A percentile compares a stretch with the other conserved stretches of the same genome.
Evolutionary conservation across 2,797 vertebrate genomes (phyloP).

Genomic region (Chiloscyllium punctatum): DNA sequence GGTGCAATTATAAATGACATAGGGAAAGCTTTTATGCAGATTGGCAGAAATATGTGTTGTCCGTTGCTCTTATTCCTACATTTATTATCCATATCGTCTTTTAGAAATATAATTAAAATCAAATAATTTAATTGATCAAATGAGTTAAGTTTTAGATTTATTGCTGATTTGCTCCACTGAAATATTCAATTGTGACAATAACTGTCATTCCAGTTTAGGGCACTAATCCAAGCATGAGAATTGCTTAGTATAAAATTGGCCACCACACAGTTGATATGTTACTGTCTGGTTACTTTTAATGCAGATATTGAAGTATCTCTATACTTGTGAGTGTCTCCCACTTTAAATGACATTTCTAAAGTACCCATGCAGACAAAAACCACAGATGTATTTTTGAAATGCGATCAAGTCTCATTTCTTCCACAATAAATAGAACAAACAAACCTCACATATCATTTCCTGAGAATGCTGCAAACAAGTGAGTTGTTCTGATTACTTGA

Average conservation of each 20-base stretch:
- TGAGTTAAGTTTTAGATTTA: background rate
- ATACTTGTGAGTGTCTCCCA: background rate
- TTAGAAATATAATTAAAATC: background rate
- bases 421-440: slow-evolving; percentile 5
- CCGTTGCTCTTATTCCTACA: background rate
- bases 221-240: background rate
- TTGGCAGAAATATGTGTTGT: background rate
- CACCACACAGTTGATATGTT: background rate
- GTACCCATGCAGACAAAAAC: background rate
- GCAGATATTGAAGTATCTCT: background rate
- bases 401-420: background rate
- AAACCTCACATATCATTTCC: background rate
- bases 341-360: background rate
- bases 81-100: background rate
- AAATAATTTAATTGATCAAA: background rate
- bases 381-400: background rate
- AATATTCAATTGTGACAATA: background rate
- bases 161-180: background rate
- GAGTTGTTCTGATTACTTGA: background rate
- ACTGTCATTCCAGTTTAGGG: background rate
- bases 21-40: background rate
- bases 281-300: no score
- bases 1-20: background rate
- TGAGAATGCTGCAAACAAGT: background rate
- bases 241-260: background rate